Conservation (phyloP, 2,797 vertebrate species). For the Megaceryle alcyon region DNA sequence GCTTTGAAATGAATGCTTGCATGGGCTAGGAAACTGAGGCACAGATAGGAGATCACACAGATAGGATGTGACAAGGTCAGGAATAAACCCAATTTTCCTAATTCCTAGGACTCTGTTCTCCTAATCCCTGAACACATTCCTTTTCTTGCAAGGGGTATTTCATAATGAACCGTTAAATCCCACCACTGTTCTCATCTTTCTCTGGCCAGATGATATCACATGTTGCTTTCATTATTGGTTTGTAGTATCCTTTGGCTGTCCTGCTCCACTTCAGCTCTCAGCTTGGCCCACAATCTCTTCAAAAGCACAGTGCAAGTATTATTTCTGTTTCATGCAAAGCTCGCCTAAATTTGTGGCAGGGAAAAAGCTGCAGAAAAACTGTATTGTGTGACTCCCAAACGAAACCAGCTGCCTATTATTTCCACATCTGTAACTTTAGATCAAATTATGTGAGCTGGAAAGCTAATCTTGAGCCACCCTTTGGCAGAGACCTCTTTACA, state of each 20-base stretch:
- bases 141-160: constrained; percentile 10
- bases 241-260: constrained; percentile 12
- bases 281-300: neutral
- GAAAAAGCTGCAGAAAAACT: neutral
- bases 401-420: constrained; percentile 43
- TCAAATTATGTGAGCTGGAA: neutral
- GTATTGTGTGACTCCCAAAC: neutral
- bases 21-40: neutral
- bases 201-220: neutral
- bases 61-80: neutral
- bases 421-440: neutral
- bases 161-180: neutral
- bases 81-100: neutral
- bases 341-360: neutral
- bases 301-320: neutral
- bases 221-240: constrained; percentile 10
- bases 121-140: neutral
- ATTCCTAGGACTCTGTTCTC: neutral
- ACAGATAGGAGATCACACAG: neutral
- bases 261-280: neutral
- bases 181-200: neutral
- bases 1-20: fast-evolving
- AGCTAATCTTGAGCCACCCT: neutral
- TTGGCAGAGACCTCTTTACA: neutral
- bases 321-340: neutral